Base-by-base conservation (phyloP, 2,888 invertebrate genomes). In the Phyllotreta cruciferae region DNA sequence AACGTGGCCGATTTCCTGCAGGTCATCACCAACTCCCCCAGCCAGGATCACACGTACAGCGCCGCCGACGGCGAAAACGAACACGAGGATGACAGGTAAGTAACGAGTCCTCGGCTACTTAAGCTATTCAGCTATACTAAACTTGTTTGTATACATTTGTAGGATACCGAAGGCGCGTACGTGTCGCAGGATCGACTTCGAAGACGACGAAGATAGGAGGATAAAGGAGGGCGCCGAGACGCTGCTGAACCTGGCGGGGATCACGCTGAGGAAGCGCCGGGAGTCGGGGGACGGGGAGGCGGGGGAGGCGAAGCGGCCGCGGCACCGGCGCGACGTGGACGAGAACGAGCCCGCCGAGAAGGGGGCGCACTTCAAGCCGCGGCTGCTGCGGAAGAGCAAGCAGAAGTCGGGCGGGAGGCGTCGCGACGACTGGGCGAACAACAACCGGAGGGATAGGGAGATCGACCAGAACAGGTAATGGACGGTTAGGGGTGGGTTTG, bases 41-140 rank as follows among this genome's bases (percentile, higher is more conserved):
- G 93, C 81, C 93, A 94, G 82, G 96, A 96, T 84, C 96, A 96
- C 82, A 94, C 94, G 56, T 96, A 96, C 83, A 94, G 93, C 75
- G 88, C 88, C 65, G 84, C 84, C 37, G 84, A 80, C 62, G 77
- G 75, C 63, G 75, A 75, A 44, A 71, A 70, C 71, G 86, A 85
- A 70, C 84, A 84, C 66, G 85, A 86, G 72, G 85, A 86, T 68
- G 79, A 79, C 61, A 77, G 77, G 80, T 80, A 83, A 83, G 84
- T 84, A 11, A 56, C 39, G 34, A 34, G n/a, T 6, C 14, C 13
- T 49, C 8, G 4, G 9, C 24, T 52, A 37, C 8, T 36, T 10
- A 54, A 54, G n/a, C 14, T 37, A 11, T 56, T 11, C 14, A 37
- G 7, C n/a, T n/a, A n/a, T n/a, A n/a, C n/a, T n/a, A n/a, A n/a